Percentiles rank a stretch among this genome's conserved stretches.
phyloP scores from a whole-genome alignment of 1,140 invertebrate species.

The Anoplolepis gracilipes region DNA sequence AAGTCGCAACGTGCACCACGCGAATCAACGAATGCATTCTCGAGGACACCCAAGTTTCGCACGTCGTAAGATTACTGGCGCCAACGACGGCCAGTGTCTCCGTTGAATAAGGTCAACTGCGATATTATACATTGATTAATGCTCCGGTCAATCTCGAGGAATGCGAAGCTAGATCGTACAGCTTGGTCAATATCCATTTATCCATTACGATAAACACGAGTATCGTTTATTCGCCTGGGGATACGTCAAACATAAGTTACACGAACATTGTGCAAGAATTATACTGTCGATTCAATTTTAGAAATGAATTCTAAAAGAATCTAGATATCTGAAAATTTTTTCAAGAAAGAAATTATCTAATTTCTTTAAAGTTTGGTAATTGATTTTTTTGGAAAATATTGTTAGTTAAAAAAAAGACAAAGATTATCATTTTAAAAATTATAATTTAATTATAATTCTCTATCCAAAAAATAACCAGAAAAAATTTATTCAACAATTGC shows the following conservation, averaged over 20 bases:
- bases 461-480: background rate
- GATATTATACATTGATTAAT: constrained; percentile 45
- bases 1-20: constrained; percentile 45
- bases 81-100: constrained; percentile 29
- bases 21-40: constrained; percentile 12
- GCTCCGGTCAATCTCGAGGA: constrained; percentile 18
- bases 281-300: background rate
- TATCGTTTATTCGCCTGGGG: constrained; percentile 2
- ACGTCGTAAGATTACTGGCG: constrained; percentile 36
- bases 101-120: constrained; percentile 47
- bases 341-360: background rate
- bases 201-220: background rate
- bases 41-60: constrained; percentile 51
- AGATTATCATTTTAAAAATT: background rate
- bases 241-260: background rate
- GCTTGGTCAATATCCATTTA: background rate
- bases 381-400: background rate
- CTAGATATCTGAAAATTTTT: no score
- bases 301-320: background rate
- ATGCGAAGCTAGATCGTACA: constrained; percentile 32
- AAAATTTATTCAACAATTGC: background rate
- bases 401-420: background rate
- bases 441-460: background rate
- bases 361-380: background rate
- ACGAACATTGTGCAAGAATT: background rate